Base-by-base conservation (phyloP, 2,888 invertebrate genomes). In the Andrena bicolor region DNA sequence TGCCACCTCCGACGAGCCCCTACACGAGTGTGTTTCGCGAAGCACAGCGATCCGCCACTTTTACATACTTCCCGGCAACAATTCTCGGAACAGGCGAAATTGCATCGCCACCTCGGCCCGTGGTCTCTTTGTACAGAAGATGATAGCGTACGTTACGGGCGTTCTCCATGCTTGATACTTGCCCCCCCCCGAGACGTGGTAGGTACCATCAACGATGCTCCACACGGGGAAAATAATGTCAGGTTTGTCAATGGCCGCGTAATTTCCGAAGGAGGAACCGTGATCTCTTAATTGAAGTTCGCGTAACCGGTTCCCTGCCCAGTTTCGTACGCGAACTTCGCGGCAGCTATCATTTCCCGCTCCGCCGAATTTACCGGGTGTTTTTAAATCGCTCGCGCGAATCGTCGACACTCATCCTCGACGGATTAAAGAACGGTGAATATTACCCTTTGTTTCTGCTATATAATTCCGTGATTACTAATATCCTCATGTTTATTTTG, bases 231-330 rank as follows among this genome's bases (percentile, higher is more conserved):
- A 76, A 78, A 60, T 86, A 86, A 84, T 84, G 65, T 7, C 74
- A 48, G 87, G 85, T 80, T 72, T 69, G 73, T 84, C 85, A 83
- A 85, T 83, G 74, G 60, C 80, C 49, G 49, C 71, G 72, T 76
- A 81, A 85, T 85, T 87, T 76, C 61, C 51, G 63, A 23, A 64
- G 13, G 71, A 73, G 70, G 65, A 74, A 76, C 72, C 63, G 61
- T 49, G 74, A 82, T 73, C 79, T 76, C 75, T 86, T 86, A 84
- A 86, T 69, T 76, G 84, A 61, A 35, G 49, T 72, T 82, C 32
- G 49, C 48, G 76, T 75, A 84, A 82, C 87, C 86, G 86, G 81
- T 86, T 85, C 35, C 69, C 32, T 61, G 35, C 16, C 58, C 64
- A 49, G 60, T 49, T 53, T 82, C 61, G 53, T 56, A 51, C 58